Conservation (phyloP, 2,113 vertebrate species). For the Parus major region DNA sequence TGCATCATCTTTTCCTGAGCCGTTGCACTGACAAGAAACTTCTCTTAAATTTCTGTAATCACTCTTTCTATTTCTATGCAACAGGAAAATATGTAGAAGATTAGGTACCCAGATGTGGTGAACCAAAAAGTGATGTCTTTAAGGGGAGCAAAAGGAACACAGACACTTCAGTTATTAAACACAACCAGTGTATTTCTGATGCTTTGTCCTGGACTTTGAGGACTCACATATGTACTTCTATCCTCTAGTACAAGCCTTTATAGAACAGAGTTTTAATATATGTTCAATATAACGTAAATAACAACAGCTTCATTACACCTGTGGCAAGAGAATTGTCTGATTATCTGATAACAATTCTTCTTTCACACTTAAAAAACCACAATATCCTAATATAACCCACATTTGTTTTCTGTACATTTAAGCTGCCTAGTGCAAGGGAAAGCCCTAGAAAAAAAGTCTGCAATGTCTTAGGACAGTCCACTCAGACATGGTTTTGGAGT, state of each 20-base stretch:
- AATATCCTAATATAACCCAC: neutral
- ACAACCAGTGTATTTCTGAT: neutral
- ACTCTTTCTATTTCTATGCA: neutral
- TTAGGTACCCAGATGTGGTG: neutral
- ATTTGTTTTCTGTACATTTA: neutral
- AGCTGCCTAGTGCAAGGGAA: neutral
- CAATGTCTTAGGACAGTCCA: neutral
- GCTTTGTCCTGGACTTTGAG: neutral
- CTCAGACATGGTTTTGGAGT: fast-evolving
- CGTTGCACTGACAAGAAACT: neutral
- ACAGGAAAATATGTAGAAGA: neutral
- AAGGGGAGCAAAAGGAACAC: neutral
- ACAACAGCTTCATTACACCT: neutral
- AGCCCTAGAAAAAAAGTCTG: neutral
- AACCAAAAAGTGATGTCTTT: neutral
- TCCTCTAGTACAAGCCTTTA: neutral
- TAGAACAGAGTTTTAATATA: neutral
- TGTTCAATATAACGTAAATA: neutral
- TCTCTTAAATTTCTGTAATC: neutral
- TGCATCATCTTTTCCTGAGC: neutral
- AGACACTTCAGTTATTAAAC: neutral
- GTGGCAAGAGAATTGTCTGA: neutral
- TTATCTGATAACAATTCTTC: neutral
- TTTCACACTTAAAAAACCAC: neutral
- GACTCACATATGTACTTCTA: neutral